A percentile compares a stretch with the other conserved stretches of the same genome.
phyloP scores from a whole-genome alignment of 2,888 invertebrate genomes.

The Anthophora plumipes region DNA sequence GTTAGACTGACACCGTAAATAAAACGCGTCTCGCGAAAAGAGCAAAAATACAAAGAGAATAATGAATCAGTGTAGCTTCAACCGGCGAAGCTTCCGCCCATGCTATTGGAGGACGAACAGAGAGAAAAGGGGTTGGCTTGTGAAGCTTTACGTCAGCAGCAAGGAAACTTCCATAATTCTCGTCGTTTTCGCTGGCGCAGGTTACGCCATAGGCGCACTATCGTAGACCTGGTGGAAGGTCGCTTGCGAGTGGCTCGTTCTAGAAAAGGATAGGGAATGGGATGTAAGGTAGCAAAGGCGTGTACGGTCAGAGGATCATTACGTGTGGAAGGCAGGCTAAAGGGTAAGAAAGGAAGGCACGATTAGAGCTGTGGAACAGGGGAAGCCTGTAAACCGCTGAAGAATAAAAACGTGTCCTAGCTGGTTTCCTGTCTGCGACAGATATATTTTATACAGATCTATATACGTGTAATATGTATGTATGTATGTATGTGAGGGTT shows the following conservation, averaged over 20 bases:
- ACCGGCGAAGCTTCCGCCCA: constrained; percentile 46
- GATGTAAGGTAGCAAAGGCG: constrained; percentile 48
- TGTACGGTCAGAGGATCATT: constrained; percentile 61
- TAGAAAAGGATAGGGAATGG: constrained; percentile 14
- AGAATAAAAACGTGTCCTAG: constrained; percentile 42
- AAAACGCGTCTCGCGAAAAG: constrained; percentile 46
- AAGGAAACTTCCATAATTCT: constrained; percentile 78
- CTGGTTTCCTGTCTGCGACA: constrained; percentile 30
- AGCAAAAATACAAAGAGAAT: constrained; percentile 72
- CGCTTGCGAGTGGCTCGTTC: constrained; percentile 45
- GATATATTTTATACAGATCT: constrained; percentile 43
- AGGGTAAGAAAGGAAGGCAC: constrained; percentile 52
- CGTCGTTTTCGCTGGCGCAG: constrained; percentile 67
- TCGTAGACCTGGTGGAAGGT: constrained; percentile 43
- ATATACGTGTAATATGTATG: background rate
- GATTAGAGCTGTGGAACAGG: constrained; percentile 46
- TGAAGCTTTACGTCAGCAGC: constrained; percentile 74
- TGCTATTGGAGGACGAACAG: constrained; percentile 46
- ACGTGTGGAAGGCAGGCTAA: constrained; percentile 33
- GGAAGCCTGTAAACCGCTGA: constrained; percentile 37
- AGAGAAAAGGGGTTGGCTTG: constrained; percentile 42
- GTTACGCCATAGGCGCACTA: constrained; percentile 51
- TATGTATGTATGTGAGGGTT: no score
- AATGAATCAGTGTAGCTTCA: constrained; percentile 67
- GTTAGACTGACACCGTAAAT: constrained; percentile 32